Evolutionary conservation across 2,797 vertebrate species (phyloP).

Genomic region (Sebastes reedi): DNA sequence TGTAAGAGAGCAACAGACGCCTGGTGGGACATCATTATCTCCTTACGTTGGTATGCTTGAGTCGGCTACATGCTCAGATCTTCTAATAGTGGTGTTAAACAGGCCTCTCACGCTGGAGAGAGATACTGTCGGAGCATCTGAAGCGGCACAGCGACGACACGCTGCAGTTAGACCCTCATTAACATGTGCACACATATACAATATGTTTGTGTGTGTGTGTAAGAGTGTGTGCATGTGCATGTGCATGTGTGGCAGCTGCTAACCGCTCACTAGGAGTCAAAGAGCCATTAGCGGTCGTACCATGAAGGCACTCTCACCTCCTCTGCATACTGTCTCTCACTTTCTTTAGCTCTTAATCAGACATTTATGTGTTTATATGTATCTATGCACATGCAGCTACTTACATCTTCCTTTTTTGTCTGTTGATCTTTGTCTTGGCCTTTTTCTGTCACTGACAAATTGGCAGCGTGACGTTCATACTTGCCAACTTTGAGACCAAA

Average conservation of each 20-base stretch:
- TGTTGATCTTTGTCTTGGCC: not conserved
- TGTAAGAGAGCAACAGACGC: constrained; percentile 9
- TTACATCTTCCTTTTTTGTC: not conserved
- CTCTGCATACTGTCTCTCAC: not conserved
- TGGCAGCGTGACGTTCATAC: not conserved
- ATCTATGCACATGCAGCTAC: not conserved
- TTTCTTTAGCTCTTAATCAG: constrained; percentile 19
- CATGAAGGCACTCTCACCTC: constrained; percentile 8
- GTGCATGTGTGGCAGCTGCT: constrained; percentile 22
- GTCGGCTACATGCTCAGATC: constrained; percentile 28
- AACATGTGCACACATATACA: constrained; percentile 10
- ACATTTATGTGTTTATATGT: not conserved
- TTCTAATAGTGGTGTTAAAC: constrained; percentile 40
- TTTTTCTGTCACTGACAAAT: not conserved
- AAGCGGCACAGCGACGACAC: constrained; percentile 14
- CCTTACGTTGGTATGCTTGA: constrained; percentile 13
- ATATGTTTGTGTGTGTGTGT: not conserved
- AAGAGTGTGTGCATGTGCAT: not conserved
- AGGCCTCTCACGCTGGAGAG: constrained; percentile 19
- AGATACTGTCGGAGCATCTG: constrained; percentile 8
- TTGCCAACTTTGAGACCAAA: too few species aligned
- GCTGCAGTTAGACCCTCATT: constrained; percentile 50
- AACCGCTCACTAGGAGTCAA: constrained; percentile 21
- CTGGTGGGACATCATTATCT: constrained; percentile 53
- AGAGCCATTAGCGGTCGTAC: constrained; percentile 24